These are phyloP conservation scores for Dipus sagitta DNA, from an alignment of 2,797 vertebrate genomes.

Conservation along the genomic window DNA sequence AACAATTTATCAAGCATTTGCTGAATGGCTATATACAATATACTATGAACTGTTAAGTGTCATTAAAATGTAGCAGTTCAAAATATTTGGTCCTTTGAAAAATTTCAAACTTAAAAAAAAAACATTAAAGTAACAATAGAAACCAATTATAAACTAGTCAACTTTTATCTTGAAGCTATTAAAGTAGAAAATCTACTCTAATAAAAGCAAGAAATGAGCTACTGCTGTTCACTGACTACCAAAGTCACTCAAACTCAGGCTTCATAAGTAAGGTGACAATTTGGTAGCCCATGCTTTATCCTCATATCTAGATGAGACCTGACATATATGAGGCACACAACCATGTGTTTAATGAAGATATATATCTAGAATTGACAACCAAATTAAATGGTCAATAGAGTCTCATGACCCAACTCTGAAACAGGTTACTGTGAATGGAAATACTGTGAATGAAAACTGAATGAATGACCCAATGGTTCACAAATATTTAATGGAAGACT, in stretches of 20 bases:
- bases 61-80: slow-evolving; percentile 66
- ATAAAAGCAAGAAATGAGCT: slow-evolving; percentile 44
- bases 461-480: slow-evolving; percentile 17
- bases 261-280: not conserved
- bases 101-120: slow-evolving; percentile 46
- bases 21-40: slow-evolving; percentile 35
- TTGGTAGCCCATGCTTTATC: not conserved
- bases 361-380: not conserved
- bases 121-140: slow-evolving; percentile 35
- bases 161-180: slow-evolving; percentile 56
- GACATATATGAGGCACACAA: not conserved
- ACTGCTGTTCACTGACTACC: not conserved
- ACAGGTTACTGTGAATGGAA: not conserved
- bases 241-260: not conserved
- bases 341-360: not conserved
- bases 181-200: slow-evolving; percentile 57
- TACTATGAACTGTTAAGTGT: slow-evolving; percentile 40
- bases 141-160: slow-evolving; percentile 55
- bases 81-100: slow-evolving; percentile 62
- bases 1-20: slow-evolving; percentile 62
- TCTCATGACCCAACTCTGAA: slow-evolving; percentile 7
- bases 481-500: slow-evolving; percentile 38
- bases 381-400: slow-evolving; percentile 1
- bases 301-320: slow-evolving; percentile 1
- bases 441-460: not conserved